Base-by-base conservation (phyloP, 2,888 invertebrate genomes). In the Acronicta alni region DNA sequence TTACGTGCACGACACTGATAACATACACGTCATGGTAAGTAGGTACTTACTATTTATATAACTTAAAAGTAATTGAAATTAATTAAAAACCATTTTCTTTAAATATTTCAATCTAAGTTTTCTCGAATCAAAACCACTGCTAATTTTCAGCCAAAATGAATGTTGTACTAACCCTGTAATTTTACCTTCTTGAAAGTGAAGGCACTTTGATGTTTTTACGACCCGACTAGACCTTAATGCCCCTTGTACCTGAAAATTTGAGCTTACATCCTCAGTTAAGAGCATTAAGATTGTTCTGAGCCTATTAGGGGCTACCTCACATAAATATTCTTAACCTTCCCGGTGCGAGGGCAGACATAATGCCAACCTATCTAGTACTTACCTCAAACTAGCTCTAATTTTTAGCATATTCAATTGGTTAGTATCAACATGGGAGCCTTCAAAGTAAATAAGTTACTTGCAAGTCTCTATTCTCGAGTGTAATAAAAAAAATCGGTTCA, bases 41-140 rank as follows among this genome's bases (percentile, higher is more conserved):
- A 32, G 4, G 32, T 32, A 32, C 14, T 1, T 32, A n/a, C 7
- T 35, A 35, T 7, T 14, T 14, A 35, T 30, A 35, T n/a, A 5
- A 35, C 35, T n/a, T n/a, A n/a, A 6, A 42, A 7, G 42, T 42
- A 18, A 20, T 20, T 42, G 42, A 42, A 42, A 7, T 42, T 20
- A 67, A 63, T 67, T 67, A 60, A 67, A 67, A 64, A 26, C 3
- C 9, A 15, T 10, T 14, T 6, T n/a, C 10, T 26, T 26, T 26
- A 12, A 15, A 9, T 26, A 26, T 26, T 30, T 26, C 1, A 26
- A 26, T 26, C 26, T 9, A 26, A 9, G 3, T 26, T 26, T 26
- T 7, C 26, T 26, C 3, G 26, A 26, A 26, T 26, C 7, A 26
- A 14, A 1, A 35, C 14, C 35, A 6, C 7, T n/a, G 35, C 8